phyloP scores from a whole-genome alignment of 2,113 vertebrate species.

The Sapajus apella region DNA sequence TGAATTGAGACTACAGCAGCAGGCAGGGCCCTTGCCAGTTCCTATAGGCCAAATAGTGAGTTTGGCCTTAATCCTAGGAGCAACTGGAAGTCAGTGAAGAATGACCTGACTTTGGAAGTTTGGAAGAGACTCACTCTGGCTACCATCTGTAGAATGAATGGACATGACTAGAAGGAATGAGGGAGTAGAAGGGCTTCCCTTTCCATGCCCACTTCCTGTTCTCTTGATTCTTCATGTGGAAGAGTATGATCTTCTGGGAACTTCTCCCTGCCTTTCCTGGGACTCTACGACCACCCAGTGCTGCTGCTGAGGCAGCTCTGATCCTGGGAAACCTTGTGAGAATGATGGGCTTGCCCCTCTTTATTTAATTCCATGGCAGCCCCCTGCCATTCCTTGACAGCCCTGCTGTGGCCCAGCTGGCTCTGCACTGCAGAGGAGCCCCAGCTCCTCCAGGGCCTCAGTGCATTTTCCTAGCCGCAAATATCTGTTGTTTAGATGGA shows the following conservation, averaged over 20 bases:
- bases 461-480: not conserved
- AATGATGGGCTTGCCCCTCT: no score
- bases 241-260: not conserved
- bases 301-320: not conserved
- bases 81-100: not conserved
- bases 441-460: not conserved
- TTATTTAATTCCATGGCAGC: no score
- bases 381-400: not conserved
- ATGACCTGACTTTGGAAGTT: not conserved
- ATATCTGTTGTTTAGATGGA: not conserved
- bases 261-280: not conserved
- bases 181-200: no score
- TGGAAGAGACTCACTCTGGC: not conserved
- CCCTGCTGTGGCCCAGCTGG: not conserved
- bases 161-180: not conserved
- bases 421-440: no score
- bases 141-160: not conserved
- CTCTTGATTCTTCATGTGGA: not conserved
- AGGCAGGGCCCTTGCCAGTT: not conserved
- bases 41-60: not conserved
- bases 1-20: not conserved
- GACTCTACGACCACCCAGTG: not conserved
- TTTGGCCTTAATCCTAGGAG: not conserved
- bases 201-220: not conserved
- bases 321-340: not conserved